A percentile compares a stretch with the other conserved stretches of the same genome.
phyloP scores from a whole-genome alignment of 2,797 vertebrate genomes.

The Brotula barbata region DNA sequence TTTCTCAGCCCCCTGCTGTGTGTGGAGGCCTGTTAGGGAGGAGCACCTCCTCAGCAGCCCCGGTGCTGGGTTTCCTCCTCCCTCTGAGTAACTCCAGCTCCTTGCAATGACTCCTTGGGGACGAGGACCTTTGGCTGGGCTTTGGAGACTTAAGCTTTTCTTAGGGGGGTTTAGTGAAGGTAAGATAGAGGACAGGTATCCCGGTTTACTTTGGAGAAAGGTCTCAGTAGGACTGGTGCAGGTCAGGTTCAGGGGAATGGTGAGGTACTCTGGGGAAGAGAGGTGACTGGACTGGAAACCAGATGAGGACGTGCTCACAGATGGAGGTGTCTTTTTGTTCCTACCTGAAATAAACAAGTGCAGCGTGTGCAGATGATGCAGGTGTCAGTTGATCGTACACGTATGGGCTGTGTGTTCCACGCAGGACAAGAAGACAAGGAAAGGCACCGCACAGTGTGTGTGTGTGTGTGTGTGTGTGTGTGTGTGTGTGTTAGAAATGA shows the following conservation, averaged over 20 bases:
- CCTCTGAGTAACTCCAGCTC: constrained; percentile 82
- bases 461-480: no score
- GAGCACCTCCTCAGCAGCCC: constrained; percentile 75
- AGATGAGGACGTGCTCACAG: constrained; percentile 79
- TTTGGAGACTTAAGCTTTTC: constrained; percentile 24
- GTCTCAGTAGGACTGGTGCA: constrained; percentile 64
- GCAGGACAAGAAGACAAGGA: constrained; percentile 8
- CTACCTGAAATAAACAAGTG: constrained; percentile 83
- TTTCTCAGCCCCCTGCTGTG: constrained; percentile 43
- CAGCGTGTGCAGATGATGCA: constrained; percentile 53
- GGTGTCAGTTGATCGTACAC: constrained; percentile 14
- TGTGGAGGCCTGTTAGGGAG: constrained; percentile 82
- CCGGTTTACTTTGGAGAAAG: constrained; percentile 52
- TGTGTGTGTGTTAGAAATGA: constrained; percentile 14
- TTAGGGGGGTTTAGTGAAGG: constrained; percentile 23
- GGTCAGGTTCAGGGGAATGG: constrained; percentile 57
- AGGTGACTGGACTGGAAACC: constrained; percentile 81
- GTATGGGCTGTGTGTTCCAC: not conserved
- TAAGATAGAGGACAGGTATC: constrained; percentile 23
- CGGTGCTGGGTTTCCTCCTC: constrained; percentile 57
- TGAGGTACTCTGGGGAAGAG: constrained; percentile 77
- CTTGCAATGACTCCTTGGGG: constrained; percentile 61
- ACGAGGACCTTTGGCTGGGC: constrained; percentile 41
- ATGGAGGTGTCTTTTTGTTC: constrained; percentile 77
- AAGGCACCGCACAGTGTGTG: constrained; percentile 13